phyloP scores from a whole-genome alignment of 1,140 invertebrate genomes.

The Homalodisca vitripennis region DNA sequence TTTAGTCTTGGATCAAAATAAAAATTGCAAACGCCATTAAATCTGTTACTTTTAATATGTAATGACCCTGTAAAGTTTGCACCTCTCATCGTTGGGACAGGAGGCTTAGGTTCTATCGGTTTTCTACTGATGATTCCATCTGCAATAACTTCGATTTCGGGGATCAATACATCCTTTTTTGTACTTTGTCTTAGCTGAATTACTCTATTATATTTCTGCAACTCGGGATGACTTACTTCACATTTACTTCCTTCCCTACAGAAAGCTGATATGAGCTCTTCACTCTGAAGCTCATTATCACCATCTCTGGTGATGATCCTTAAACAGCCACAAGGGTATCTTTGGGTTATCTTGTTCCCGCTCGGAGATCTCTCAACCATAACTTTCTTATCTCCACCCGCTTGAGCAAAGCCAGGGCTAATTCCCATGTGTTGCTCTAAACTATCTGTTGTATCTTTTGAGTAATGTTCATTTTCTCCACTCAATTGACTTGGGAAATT shows the following conservation, averaged over 20 bases:
- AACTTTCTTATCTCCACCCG: not conserved
- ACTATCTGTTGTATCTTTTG: no score
- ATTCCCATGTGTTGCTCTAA: no score
- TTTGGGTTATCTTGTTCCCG: not conserved
- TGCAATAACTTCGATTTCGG: not conserved
- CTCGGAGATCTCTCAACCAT: conserved; percentile 2
- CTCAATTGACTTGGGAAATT: no score
- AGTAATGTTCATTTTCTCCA: no score
- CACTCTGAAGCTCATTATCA: not conserved
- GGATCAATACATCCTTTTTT: not conserved
- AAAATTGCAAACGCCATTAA: conserved; percentile 1
- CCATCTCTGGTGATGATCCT: not conserved
- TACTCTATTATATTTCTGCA: no score
- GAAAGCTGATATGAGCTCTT: not conserved
- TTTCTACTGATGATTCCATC: not conserved
- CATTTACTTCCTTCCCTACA: not conserved
- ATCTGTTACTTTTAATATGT: not conserved
- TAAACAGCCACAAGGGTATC: not conserved
- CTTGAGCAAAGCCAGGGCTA: no score
- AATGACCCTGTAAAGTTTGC: not conserved
- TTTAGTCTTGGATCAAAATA: conserved; percentile 11
- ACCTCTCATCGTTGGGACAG: not conserved
- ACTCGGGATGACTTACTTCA: not conserved
- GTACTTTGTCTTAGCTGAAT: no score
- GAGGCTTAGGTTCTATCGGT: not conserved